Conservation (phyloP, 2,888 invertebrate species). For the Tinea semifulvella region DNA sequence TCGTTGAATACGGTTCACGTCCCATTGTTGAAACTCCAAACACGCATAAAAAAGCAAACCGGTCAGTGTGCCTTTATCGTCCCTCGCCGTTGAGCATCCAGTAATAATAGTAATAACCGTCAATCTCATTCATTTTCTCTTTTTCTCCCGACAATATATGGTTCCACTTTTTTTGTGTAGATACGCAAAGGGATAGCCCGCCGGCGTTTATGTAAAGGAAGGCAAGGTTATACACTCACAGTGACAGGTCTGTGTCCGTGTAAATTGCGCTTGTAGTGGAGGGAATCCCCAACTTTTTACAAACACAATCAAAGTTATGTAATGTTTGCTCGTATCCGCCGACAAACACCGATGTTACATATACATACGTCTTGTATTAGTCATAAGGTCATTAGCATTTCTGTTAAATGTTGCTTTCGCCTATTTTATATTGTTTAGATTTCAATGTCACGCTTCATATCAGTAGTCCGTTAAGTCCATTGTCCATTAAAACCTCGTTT, state of each 20-base stretch:
- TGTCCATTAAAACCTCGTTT: too few relatives aligned
- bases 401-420: slow-evolving; percentile 44
- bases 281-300: slow-evolving; percentile 68
- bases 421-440: slow-evolving; percentile 37
- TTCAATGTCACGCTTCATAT: slow-evolving; percentile 23
- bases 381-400: slow-evolving; percentile 60
- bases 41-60: slow-evolving; percentile 58
- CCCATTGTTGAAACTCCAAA: slow-evolving; percentile 57
- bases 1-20: slow-evolving; percentile 57
- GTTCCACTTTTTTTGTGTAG: slow-evolving; percentile 54
- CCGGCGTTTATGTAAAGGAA: slow-evolving; percentile 65
- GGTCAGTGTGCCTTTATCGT: slow-evolving; percentile 58
- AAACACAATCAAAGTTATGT: slow-evolving; percentile 68
- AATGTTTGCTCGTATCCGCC: slow-evolving; percentile 62
- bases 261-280: slow-evolving; percentile 57
- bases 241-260: slow-evolving; percentile 37
- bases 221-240: slow-evolving; percentile 64
- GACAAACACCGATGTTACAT: slow-evolving; percentile 46
- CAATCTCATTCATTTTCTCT: slow-evolving; percentile 61
- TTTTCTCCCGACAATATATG: slow-evolving; percentile 57
- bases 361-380: slow-evolving; percentile 46
- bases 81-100: slow-evolving; percentile 51
- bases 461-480: too few relatives aligned
- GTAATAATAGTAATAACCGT: slow-evolving; percentile 64
- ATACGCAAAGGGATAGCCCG: slow-evolving; percentile 64